Conservation (phyloP, 2,888 invertebrate species). For the Orthosia cruda region DNA sequence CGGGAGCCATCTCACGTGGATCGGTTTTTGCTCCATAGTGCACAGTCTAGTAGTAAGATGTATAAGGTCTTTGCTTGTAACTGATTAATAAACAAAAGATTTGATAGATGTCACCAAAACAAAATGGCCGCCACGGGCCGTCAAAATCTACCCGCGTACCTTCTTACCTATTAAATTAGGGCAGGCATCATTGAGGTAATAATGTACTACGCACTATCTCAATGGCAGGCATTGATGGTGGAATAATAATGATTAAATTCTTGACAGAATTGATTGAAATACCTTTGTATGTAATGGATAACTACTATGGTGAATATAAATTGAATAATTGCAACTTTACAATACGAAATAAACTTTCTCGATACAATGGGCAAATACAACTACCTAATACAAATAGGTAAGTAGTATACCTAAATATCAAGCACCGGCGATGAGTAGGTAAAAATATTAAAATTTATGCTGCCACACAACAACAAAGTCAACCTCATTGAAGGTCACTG, state of each 20-base stretch:
- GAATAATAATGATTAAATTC: not conserved
- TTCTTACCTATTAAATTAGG: no score
- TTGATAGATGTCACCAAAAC: no score
- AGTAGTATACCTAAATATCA: conserved; percentile 4
- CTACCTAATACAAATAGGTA: conserved; percentile 17
- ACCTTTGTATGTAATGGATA: not conserved
- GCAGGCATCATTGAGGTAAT: no score
- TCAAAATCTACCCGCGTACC: no score
- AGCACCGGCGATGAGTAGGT: conserved; percentile 10
- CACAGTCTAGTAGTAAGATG: no score
- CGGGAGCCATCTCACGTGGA: no score
- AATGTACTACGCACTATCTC: no score
- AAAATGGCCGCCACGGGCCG: no score
- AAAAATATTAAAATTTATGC: conserved; percentile 48
- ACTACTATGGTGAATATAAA: not conserved
- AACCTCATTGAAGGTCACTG: conserved; percentile 54
- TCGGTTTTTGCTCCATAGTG: no score
- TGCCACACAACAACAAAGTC: conserved; percentile 20
- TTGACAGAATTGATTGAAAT: not conserved
- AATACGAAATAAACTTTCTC: conserved; percentile 7
- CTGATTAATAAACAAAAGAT: no score
- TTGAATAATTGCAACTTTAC: not conserved
- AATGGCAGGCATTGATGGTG: no score
- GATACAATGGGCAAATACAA: conserved; percentile 9
- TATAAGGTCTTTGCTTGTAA: no score